Base-by-base conservation (phyloP, 2,797 vertebrate species). In the Lates japonicus region DNA sequence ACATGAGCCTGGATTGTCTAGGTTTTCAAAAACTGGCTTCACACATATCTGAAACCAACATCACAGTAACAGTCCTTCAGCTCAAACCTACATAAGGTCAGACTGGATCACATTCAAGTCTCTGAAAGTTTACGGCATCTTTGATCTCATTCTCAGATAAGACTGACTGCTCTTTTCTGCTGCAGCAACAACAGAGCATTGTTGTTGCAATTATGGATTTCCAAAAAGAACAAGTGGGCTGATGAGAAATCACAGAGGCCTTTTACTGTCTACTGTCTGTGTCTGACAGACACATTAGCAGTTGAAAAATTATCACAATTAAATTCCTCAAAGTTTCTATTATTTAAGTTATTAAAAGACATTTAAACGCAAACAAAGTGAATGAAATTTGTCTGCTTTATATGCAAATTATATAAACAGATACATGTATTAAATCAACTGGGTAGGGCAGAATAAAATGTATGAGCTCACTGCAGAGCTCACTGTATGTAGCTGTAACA, bases 171-270 rank as follows among this genome's bases (percentile, higher is more conserved):
- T 33, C 54, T 19, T 33, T 10, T 33, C 54, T 7, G 11, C 57
- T 37, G 37, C 3, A 1, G 37, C 19, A 29, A 44, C 37, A 31
- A 29, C 46, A 22, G 31, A n/a, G 17, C 9, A 10, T 5, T 67
- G 33, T 41, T 64, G 19, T 3, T 52, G n/a, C 41, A 37, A 52
- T 54, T 41, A 54, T 25, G n/a, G 49, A 67, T 58, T 37, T 70
- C 55, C 20, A 58, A n/a, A 46, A 8, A 16, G 19, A 59, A 14
- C 39, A 4, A 46, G 52, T 57, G 20, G 67, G 41, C 52, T 17
- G 42, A 59, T 25, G 22, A 54, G 10, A 6, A 29, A 63, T 44
- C 52, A 31, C 57, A 6, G 65, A 55, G 51, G 22, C 29, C 41
- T 33, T 44, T 69, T 58, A 29, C 11, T 25, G 37, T 37, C n/a